phyloP scores from a whole-genome alignment of 2,888 invertebrate genomes.

The Orthosia cruda region DNA sequence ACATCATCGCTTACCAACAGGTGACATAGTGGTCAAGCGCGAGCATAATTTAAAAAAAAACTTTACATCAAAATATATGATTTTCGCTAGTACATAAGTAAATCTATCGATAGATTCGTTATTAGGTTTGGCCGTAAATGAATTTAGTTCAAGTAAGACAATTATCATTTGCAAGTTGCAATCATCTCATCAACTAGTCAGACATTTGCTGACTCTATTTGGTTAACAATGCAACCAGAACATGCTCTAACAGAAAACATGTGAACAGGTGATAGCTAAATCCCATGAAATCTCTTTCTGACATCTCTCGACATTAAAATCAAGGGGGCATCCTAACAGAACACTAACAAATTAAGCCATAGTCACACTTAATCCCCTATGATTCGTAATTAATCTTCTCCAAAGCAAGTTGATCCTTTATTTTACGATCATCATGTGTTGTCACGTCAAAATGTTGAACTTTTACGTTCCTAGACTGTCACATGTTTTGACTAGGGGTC shows the following conservation, averaged over 20 bases:
- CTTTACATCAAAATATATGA: too few relatives aligned
- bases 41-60: too few relatives aligned
- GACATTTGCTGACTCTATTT: not conserved
- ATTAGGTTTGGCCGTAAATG: too few relatives aligned
- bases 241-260: not conserved
- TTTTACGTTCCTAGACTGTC: constrained; percentile 12
- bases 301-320: constrained; percentile 5
- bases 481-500: constrained; percentile 63
- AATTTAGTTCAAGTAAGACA: too few relatives aligned
- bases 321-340: not conserved
- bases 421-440: constrained; percentile 53
- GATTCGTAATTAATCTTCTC: constrained; percentile 48
- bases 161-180: too few relatives aligned
- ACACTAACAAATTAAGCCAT: constrained; percentile 18
- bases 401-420: constrained; percentile 38
- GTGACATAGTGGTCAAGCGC: too few relatives aligned
- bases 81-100: too few relatives aligned
- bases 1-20: too few relatives aligned
- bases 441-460: constrained; percentile 48
- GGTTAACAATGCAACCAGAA: not conserved
- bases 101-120: too few relatives aligned
- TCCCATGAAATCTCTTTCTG: constrained; percentile 8
- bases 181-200: too few relatives aligned
- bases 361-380: constrained; percentile 39
- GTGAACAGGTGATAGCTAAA: constrained; percentile 8